phyloP scores from a whole-genome alignment of 2,797 vertebrate genomes.

The Rousettus madagascariensis region DNA sequence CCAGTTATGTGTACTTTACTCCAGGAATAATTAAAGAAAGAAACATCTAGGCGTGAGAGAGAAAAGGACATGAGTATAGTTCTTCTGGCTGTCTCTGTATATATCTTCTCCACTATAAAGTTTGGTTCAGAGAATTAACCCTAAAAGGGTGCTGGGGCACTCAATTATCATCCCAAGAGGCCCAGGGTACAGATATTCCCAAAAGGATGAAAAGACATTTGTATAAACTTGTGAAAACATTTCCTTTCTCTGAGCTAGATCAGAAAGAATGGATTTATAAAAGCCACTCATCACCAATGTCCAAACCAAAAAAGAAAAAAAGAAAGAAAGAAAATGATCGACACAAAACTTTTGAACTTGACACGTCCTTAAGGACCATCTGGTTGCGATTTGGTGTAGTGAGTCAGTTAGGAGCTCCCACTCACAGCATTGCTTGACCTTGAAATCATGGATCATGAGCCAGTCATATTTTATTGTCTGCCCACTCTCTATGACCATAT shows the following conservation, averaged over 20 bases:
- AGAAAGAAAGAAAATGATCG: not conserved
- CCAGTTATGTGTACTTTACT: not conserved
- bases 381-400: not conserved
- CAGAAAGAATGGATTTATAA: not conserved
- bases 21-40: not conserved
- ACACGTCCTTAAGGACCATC: not conserved
- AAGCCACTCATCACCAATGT: not conserved
- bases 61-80: not conserved
- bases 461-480: not conserved
- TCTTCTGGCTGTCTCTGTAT: not conserved
- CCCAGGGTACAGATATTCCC: not conserved
- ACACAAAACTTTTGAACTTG: not conserved
- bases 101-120: not conserved
- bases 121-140: not conserved
- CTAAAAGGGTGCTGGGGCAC: fast-evolving
- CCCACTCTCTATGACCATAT: not conserved
- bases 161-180: not conserved
- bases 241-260: not conserved
- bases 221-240: not conserved
- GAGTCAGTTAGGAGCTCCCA: not conserved
- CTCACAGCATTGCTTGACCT: not conserved
- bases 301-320: not conserved
- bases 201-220: not conserved
- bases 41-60: not conserved
- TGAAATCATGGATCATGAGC: not conserved